Base-by-base conservation (phyloP, 2,113 vertebrate species). In the Rana temporaria region DNA sequence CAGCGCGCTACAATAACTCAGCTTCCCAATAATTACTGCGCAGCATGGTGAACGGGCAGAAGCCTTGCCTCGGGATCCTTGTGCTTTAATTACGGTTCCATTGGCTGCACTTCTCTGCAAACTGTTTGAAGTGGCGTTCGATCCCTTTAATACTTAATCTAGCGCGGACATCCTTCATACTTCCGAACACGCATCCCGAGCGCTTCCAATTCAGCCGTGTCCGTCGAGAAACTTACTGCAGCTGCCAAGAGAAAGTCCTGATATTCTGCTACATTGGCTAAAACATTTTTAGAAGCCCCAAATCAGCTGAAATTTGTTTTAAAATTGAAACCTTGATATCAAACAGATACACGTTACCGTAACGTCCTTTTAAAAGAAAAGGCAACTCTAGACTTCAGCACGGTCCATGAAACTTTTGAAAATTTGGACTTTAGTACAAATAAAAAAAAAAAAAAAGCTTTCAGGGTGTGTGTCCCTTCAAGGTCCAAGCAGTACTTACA, bases 11-110 rank as follows among this genome's bases (percentile, higher is more conserved):
- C 20, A 74, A 74, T 74, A 57, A 57, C 24, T 73, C 70, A 19
- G 70, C 70, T 34, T 32, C 53, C 26, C 70, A 57, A 56, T 73
- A 74, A 74, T 74, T 74, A 60, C 55, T 34, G 71, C 71, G 59
- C 71, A 74, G 53, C 70, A 73, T 53, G 24, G 70, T 0, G 48
- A 73, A 19, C 30, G 1, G 55, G 26, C 53, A 74, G 71, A 56
- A 20, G 56, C 71, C 30, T 59, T 34, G 71, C 71, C 71, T 60
- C 11, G 4, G 71, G 71, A 74, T 59, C 55, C 24, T 19, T 19
- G 22, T 32, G 70, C 70, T 73, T 73, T 73, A 73, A 57, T 73
- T 57, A 57, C 24, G 70, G 24, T 14, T 73, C 71, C 71, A 60
- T 74, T 73, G 70, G 52, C 70, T 30, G 53, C 26, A 38, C 55